Conservation (phyloP, 1,140 invertebrate genomes). For the Macrobrachium nipponense region DNA sequence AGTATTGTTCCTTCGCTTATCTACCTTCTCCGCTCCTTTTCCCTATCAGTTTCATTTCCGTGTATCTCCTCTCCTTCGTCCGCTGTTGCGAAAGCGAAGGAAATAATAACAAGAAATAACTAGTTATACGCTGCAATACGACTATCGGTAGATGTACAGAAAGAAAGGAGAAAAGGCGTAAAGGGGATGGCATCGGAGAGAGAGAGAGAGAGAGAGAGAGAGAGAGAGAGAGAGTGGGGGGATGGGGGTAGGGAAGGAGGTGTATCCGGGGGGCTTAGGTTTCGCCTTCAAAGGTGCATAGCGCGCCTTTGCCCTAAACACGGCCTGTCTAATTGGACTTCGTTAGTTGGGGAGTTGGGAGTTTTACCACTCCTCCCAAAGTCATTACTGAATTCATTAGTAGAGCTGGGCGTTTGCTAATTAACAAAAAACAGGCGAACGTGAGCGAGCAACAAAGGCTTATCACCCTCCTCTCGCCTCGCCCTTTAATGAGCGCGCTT, state of each 20-base stretch:
- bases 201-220: conserved; percentile 13
- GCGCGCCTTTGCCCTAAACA: conserved; percentile 57
- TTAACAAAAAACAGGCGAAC: conserved; percentile 62
- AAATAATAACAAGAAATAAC: neutral
- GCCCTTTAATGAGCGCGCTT: conserved; percentile 44
- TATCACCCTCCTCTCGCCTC: conserved; percentile 25
- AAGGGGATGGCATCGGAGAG: neutral
- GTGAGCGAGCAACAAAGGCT: conserved; percentile 53
- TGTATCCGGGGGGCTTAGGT: conserved; percentile 42
- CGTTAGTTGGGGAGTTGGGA: conserved; percentile 59
- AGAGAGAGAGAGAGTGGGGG: neutral
- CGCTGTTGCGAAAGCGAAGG: neutral
- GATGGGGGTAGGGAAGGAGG: neutral
- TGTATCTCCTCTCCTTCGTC: conserved; percentile 6
- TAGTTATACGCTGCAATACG: neutral
- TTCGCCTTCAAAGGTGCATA: conserved; percentile 60
- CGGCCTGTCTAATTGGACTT: conserved; percentile 60
- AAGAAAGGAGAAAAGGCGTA: neutral
- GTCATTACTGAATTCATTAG: conserved; percentile 63
- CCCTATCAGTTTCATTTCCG: neutral
- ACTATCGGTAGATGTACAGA: neutral
- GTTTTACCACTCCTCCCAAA: conserved; percentile 59
- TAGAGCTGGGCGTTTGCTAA: conserved; percentile 61
- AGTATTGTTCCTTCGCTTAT: neutral
- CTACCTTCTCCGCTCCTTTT: too few relatives aligned